A percentile compares a stretch with the other conserved stretches of the same genome.
These are phyloP conservation scores for Megalops atlanticus DNA, from an alignment of 2,113 vertebrate genomes.

Conservation along the genomic window DNA sequence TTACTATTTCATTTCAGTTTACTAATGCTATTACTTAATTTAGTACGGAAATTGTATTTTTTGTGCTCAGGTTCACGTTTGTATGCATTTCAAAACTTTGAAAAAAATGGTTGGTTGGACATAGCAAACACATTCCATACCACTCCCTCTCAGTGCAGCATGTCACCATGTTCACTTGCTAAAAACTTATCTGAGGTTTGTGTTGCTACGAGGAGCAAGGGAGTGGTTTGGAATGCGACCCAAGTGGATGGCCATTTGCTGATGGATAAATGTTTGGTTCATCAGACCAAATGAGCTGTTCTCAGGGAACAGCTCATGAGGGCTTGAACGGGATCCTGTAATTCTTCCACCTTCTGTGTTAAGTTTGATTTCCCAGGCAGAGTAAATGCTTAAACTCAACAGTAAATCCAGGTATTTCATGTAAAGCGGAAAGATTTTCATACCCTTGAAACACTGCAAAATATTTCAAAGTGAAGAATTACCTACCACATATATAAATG, in stretches of 20 bases:
- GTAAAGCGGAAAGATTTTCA: too few species aligned
- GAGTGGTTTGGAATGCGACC: neutral
- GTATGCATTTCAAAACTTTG: neutral
- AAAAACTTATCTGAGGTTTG: neutral
- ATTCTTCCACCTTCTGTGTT: too few species aligned
- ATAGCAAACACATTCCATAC: neutral
- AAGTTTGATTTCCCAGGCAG: neutral
- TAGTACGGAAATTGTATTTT: too few species aligned
- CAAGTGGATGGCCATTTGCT: neutral
- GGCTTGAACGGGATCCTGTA: neutral
- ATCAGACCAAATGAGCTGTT: neutral
- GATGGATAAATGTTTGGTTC: neutral
- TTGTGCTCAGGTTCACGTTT: neutral
- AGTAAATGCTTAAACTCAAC: neutral
- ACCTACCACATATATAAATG: too few species aligned
- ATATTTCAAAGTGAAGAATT: too few species aligned
- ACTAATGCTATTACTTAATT: too few species aligned
- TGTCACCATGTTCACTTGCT: neutral
- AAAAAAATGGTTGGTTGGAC: neutral
- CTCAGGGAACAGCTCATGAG: neutral
- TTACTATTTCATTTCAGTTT: too few species aligned
- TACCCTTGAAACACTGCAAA: too few species aligned
- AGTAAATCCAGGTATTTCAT: neutral
- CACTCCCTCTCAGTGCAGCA: neutral
- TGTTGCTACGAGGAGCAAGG: neutral